Base-by-base conservation (phyloP, 1,140 invertebrate genomes). In the Hesperophylax magnus region DNA sequence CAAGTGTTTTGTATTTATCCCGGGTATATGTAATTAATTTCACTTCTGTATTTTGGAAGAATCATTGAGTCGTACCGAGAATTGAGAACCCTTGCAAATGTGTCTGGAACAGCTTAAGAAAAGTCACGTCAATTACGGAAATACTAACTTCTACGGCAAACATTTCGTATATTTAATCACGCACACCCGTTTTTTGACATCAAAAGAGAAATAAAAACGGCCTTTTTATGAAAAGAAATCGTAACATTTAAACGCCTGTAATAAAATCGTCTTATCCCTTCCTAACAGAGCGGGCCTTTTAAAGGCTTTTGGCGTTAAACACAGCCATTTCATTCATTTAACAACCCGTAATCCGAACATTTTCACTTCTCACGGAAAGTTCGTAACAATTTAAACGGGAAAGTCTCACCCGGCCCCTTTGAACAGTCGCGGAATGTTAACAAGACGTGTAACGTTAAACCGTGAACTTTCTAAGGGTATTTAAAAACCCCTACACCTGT, bases 401-500 rank as follows among this genome's bases (percentile, higher is more conserved):
- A 31, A n/a, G 69, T 72, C 69, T 54, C 47, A 11, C 20, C 20
- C 56, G 56, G 20, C 60, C 63, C 27, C 27, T 34, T 20, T n/a
- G 63, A 67, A 39, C 63, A 53, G 69, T 27, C 69, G 69, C 52
- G 69, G 69, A 72, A 53, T 72, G 47, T 53, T 72, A 53, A 53
- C 69, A 53, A 22, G 69, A 72, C 20, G 69, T 72, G 69, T 27
- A 54, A 53, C 69, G 47, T 24, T 72, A 24, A 72, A 72, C 52
- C 52, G 8, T 17, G 34, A 72, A 52, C 39, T 72, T 72, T 72
- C 67, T 72, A 47, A 47, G 20, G 52, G 18, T 54, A 31, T 34
- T 67, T 67, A 34, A 67, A 67, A 67, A 67, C 63, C 63, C 69
- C 69, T 27, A 18, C 69, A 72, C 69, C 47, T 72, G 69, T 72